Percentiles rank a stretch among this genome's conserved stretches.
phyloP scores from a whole-genome alignment of 2,113 vertebrate species.

The Sigmodon hispidus region DNA sequence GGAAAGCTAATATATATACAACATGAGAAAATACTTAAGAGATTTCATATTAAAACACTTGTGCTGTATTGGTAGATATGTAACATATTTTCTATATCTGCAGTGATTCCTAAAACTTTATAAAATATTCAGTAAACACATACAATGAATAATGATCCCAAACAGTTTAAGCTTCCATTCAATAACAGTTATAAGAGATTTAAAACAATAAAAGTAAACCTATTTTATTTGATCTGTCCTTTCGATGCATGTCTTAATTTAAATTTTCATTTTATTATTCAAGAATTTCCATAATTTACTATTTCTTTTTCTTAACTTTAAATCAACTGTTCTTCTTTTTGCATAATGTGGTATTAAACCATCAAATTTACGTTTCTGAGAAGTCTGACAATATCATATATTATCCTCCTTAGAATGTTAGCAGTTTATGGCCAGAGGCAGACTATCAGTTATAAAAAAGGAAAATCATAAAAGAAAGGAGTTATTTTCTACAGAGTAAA shows the following conservation, averaged over 20 bases:
- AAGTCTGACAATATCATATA: slow-evolving; percentile 54
- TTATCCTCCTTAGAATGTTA: slow-evolving; percentile 36
- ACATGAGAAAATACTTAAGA: neutral
- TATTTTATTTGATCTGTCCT: slow-evolving; percentile 30
- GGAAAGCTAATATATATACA: neutral
- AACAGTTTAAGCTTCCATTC: slow-evolving; percentile 24
- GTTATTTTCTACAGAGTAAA: slow-evolving; percentile 27
- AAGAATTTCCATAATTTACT: slow-evolving; percentile 57
- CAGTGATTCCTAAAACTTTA: neutral
- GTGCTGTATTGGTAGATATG: slow-evolving; percentile 28
- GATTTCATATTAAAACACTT: slow-evolving; percentile 23
- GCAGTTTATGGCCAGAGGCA: slow-evolving; percentile 55
- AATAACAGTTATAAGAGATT: slow-evolving; percentile 29
- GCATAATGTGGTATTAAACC: slow-evolving; percentile 66
- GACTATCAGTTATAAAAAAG: slow-evolving; percentile 26
- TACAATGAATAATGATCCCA: slow-evolving; percentile 49
- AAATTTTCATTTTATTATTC: slow-evolving; percentile 61
- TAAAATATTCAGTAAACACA: slow-evolving; percentile 65
- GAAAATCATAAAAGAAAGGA: slow-evolving; percentile 10
- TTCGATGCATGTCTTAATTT: slow-evolving; percentile 55
- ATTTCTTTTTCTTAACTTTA: slow-evolving; percentile 65
- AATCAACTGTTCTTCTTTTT: slow-evolving; percentile 62
- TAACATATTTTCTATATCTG: slow-evolving; percentile 51
- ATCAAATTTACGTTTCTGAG: slow-evolving; percentile 56
- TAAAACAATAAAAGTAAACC: slow-evolving; percentile 42